phyloP scores from a whole-genome alignment of 1,140 invertebrate genomes.

The Laupala kohalensis region DNA sequence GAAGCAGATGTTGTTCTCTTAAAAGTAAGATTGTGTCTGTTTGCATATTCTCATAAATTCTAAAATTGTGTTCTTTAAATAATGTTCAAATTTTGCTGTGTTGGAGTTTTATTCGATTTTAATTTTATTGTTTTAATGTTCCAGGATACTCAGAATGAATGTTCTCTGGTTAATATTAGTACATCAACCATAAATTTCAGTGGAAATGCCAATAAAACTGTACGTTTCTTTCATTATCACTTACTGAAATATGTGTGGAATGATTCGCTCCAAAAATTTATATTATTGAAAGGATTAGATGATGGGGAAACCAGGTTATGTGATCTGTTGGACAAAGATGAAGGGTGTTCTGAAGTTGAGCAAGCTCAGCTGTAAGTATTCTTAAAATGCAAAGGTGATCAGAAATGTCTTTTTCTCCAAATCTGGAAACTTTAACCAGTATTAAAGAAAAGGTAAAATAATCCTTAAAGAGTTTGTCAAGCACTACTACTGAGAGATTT shows the following conservation, averaged over 20 bases:
- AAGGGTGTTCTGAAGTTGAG: neutral
- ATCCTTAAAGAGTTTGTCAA: no score
- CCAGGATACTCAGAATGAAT: slow-evolving; percentile 3
- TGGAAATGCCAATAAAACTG: neutral
- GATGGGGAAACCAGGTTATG: neutral
- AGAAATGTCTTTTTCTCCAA: neutral
- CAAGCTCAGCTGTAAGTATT: slow-evolving; percentile 7
- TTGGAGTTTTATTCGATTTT: neutral
- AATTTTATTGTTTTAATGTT: neutral
- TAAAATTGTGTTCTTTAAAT: neutral
- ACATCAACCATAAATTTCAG: neutral
- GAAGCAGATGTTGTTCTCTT: slow-evolving; percentile 5
- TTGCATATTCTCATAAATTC: neutral
- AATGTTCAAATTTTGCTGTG: neutral
- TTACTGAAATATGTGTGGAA: slow-evolving; percentile 6
- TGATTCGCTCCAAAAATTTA: neutral
- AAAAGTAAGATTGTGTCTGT: neutral
- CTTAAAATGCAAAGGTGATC: neutral
- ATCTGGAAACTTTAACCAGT: neutral
- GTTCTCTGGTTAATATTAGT: neutral
- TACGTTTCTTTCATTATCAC: slow-evolving; percentile 5
- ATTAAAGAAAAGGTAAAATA: neutral
- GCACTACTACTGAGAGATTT: neutral
- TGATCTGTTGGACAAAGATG: neutral
- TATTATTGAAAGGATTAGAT: neutral